Conservation (phyloP, 1,140 invertebrate genomes). For the Mercenaria mercenaria region DNA sequence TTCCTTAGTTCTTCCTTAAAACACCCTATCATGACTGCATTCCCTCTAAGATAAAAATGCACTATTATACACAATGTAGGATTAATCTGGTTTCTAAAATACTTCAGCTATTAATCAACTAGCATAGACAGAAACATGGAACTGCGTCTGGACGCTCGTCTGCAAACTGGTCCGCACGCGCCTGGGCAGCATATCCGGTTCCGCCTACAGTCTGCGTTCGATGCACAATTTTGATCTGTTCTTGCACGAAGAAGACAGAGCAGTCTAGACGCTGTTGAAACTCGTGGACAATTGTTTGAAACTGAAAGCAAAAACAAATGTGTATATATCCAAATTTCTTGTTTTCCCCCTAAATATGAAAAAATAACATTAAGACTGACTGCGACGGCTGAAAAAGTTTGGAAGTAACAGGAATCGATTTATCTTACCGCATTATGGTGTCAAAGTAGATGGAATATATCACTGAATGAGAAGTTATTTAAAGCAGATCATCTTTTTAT, state of each 20-base stretch:
- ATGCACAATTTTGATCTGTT: background rate
- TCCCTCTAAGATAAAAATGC: too few species aligned
- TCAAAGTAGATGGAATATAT: too few species aligned
- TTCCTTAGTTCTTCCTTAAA: too few species aligned
- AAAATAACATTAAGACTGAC: background rate
- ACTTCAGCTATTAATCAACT: background rate
- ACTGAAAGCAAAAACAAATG: background rate
- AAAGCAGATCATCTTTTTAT: too few species aligned
- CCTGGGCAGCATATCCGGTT: slow-evolving; percentile 33
- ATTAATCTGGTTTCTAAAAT: too few species aligned
- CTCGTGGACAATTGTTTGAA: slow-evolving; percentile 18
- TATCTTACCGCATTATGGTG: too few species aligned
- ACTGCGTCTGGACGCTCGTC: slow-evolving; percentile 2
- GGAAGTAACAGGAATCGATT: too few species aligned
- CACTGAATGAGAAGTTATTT: too few species aligned
- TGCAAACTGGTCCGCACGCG: slow-evolving; percentile 9
- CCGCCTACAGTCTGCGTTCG: background rate
- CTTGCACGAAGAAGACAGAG: background rate
- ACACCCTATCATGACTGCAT: too few species aligned
- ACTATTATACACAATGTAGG: too few species aligned
- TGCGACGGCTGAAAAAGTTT: too few species aligned
- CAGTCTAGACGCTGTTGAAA: background rate
- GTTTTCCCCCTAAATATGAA: too few species aligned
- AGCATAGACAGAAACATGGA: slow-evolving; percentile 16
- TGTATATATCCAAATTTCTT: background rate